Conservation (phyloP, 2,113 vertebrate species). For the Mola mola region DNA sequence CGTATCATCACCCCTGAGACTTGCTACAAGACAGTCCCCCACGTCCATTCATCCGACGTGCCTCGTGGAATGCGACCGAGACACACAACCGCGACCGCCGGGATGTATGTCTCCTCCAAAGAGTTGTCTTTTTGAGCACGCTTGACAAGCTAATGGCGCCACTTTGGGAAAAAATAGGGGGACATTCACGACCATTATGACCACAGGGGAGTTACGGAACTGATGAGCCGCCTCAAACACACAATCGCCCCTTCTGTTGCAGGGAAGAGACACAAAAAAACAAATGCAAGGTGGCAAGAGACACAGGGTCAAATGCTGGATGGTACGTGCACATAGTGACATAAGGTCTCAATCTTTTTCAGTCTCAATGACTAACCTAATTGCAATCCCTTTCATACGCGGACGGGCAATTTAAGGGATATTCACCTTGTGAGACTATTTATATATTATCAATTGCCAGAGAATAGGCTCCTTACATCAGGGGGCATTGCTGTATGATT, state of each 20-base stretch:
- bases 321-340: constrained; percentile 7
- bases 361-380: constrained; percentile 56
- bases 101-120: constrained; percentile 33
- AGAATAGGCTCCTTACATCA: constrained; percentile 49
- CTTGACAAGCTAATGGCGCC: constrained; percentile 55
- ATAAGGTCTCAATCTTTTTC: constrained; percentile 38
- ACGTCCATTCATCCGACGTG: constrained; percentile 33
- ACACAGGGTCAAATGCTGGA: constrained; percentile 31
- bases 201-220: constrained; percentile 44
- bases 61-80: constrained; percentile 35
- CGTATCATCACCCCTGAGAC: constrained; percentile 15
- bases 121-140: background rate
- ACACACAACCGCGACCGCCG: constrained; percentile 35
- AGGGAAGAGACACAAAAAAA: constrained; percentile 40
- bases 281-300: constrained; percentile 19
- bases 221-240: constrained; percentile 33
- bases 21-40: constrained; percentile 23
- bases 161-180: constrained; percentile 26
- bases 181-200: constrained; percentile 19
- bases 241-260: constrained; percentile 13
- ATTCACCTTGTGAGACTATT: constrained; percentile 71
- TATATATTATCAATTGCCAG: constrained; percentile 64
- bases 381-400: constrained; percentile 51
- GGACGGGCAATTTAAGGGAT: constrained; percentile 57
- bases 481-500: constrained; percentile 54